Evolutionary conservation across 2,797 vertebrate genomes (phyloP).

Genomic region (Amniataba percoides): DNA sequence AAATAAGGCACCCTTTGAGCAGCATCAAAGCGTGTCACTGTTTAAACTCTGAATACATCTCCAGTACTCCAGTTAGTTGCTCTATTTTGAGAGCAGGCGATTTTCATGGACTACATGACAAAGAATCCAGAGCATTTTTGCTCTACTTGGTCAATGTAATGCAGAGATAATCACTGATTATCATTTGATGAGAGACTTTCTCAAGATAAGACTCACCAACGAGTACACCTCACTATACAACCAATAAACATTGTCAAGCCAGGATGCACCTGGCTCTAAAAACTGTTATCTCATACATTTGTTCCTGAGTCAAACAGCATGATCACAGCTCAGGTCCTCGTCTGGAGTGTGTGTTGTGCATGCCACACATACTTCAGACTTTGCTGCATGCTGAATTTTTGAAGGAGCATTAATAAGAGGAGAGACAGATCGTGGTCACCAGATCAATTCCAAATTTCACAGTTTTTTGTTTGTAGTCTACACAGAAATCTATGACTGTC

Average conservation of each 20-base stretch:
- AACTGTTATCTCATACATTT: constrained; percentile 17
- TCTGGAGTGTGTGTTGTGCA: neutral
- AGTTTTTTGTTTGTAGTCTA: too few relatives aligned
- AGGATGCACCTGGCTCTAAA: constrained; percentile 18
- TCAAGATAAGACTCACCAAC: constrained; percentile 25
- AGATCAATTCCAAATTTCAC: neutral
- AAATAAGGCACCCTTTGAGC: constrained; percentile 41
- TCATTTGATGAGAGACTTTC: constrained; percentile 23
- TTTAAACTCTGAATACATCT: constrained; percentile 57
- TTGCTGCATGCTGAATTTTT: neutral
- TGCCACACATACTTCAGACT: neutral
- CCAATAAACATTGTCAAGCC: constrained; percentile 26
- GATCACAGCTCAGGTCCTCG: neutral
- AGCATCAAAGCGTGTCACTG: constrained; percentile 55
- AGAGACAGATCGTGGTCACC: neutral
- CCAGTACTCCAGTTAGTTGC: too few relatives aligned
- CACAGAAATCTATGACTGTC: too few relatives aligned
- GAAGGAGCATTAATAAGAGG: neutral
- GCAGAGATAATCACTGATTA: constrained; percentile 15
- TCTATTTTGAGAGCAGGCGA: constrained; percentile 54
- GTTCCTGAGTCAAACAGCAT: neutral
- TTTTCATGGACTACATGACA: constrained; percentile 34
- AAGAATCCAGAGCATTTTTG: neutral
- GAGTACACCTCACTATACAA: constrained; percentile 6
- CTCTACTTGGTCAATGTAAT: constrained; percentile 7